Conservation (phyloP, 2,113 vertebrate genomes). For the Cephalophus harveyi region DNA sequence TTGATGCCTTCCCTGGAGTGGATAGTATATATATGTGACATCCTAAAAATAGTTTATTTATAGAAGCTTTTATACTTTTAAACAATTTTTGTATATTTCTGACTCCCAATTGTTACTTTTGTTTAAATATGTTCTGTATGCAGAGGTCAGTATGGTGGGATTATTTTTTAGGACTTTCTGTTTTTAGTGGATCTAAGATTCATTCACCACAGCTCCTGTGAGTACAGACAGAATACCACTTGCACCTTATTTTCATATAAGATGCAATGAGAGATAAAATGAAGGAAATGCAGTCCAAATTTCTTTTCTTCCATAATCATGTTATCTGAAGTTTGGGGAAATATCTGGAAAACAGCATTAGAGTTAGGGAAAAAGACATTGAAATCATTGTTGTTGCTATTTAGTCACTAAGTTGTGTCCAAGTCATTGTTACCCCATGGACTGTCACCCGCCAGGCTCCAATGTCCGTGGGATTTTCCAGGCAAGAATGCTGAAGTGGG, state of each 20-base stretch:
- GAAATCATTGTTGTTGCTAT: constrained; percentile 44
- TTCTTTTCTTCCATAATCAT: background rate
- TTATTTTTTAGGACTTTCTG: background rate
- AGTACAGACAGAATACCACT: background rate
- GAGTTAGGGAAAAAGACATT: constrained; percentile 4
- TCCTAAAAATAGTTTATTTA: background rate
- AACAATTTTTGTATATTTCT: background rate
- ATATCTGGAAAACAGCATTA: constrained; percentile 2
- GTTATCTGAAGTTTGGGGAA: background rate
- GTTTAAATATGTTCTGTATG: background rate
- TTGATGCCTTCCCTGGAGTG: background rate
- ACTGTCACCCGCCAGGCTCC: background rate
- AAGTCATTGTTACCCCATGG: background rate
- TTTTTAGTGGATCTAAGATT: background rate
- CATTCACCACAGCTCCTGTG: background rate
- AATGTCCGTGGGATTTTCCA: background rate
- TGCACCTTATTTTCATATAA: background rate
- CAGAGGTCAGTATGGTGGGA: background rate
- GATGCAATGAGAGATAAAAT: background rate
- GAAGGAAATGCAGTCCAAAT: constrained; percentile 11
- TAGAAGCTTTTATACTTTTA: background rate
- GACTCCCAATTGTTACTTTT: background rate
- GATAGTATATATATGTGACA: background rate
- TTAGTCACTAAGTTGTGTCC: background rate
- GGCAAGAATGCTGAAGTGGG: background rate